Evolutionary conservation across 1,140 invertebrate species (phyloP).

Genomic region (Leptinotarsa defecta): DNA sequence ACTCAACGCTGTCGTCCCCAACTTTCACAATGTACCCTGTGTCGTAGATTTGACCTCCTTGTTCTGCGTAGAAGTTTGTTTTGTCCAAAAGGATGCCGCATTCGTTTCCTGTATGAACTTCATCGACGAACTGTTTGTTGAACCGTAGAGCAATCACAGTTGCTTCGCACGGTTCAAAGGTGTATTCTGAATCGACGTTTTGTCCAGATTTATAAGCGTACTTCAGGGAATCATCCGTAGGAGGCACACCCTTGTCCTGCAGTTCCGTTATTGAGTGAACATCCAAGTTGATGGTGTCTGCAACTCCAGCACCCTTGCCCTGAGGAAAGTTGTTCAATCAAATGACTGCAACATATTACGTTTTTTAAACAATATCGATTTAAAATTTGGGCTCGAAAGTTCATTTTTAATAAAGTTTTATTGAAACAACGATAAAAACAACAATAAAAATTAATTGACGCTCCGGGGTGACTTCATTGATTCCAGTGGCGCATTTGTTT

Average conservation of each 20-base stretch:
- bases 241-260: conserved; percentile 74
- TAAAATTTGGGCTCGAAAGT: too few species aligned
- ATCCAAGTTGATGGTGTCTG: conserved; percentile 87
- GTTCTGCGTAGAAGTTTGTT: conserved; percentile 97
- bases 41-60: conserved; percentile 98
- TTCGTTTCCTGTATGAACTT: conserved; percentile 82
- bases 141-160: conserved; percentile 72
- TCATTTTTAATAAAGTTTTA: too few species aligned
- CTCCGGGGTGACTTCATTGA: too few species aligned
- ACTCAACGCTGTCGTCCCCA: conserved; percentile 86
- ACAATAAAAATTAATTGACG: too few species aligned
- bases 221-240: conserved; percentile 91
- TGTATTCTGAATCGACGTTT: conserved; percentile 72
- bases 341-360: not conserved
- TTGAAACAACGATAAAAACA: too few species aligned
- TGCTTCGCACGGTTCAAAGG: conserved; percentile 67
- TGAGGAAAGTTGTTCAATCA: conserved; percentile 23
- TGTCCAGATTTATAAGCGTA: conserved; percentile 82
- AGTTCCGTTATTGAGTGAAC: conserved; percentile 94
- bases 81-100: conserved; percentile 91
- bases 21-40: conserved; percentile 89
- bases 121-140: conserved; percentile 85
- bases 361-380: too few species aligned
- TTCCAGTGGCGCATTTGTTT: too few species aligned
- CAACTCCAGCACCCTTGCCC: conserved; percentile 74